Base-by-base conservation (phyloP, 2,797 vertebrate genomes). In the Coilia nasus region DNA sequence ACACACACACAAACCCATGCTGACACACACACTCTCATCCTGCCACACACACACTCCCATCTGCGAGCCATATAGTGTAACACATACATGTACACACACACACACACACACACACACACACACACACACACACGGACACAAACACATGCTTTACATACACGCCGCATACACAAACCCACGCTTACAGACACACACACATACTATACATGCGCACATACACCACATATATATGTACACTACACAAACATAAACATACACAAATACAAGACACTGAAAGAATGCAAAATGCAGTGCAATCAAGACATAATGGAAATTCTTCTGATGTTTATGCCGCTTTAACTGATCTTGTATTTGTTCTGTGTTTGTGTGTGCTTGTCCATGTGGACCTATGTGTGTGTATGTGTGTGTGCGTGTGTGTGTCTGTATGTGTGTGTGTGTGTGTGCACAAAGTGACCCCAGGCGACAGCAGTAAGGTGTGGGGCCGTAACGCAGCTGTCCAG, bases 11-110 rank as follows among this genome's bases (percentile, higher is more conserved):
- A 67, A n/a, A 67, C 15, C 25, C 62, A 25, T 23, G 9, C n/a
- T 17, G 2, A 19, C 19, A 59, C 19, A 59, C 57, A 59, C 57
- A n/a, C 59, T n/a, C 59, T 2, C 19, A 60, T 1, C 59, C 1
- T 17, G 6, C 21, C 56, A 57, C 56, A 57, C 3, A 15, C 56
- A 57, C 10, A 57, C 47, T 7, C 97, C 50, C 97, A 98, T 83
- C 97, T 99, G 85, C 94, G 98, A 91, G 98, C 98, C 92, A 99
- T 99, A 93, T 98, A 99, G 88, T 94, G 98, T 99, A 93, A 96
- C 64, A 71, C 12, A 35, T 1, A 41, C 17, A 75, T 15, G 41
- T 21, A 59, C 57, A 21, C 19, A 59, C 57, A 59, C 57, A 59
- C 57, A 59, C 17, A 59, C 17, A 59, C 19, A 59, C 19, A 59